Evolutionary conservation across 2,113 vertebrate genomes (phyloP).

Genomic region (Emydocephalus ijimae): DNA sequence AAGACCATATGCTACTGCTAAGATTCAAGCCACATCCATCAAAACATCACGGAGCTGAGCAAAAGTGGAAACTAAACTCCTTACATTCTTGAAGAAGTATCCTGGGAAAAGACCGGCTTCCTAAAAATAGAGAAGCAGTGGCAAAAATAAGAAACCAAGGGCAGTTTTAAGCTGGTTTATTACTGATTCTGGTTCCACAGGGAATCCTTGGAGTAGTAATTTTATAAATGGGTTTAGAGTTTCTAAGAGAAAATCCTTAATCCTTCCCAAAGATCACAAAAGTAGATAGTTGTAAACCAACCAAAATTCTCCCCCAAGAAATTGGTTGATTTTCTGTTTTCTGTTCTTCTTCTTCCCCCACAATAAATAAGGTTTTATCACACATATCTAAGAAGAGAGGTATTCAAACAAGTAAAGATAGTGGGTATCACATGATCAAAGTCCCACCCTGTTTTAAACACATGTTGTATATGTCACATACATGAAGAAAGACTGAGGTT

Average conservation of each 20-base stretch:
- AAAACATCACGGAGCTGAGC: not conserved
- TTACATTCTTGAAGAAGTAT: conserved; percentile 9
- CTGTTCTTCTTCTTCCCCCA: not conserved
- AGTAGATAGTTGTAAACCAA: not conserved
- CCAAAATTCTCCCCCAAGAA: not conserved
- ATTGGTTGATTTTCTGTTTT: not conserved
- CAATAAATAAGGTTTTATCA: not conserved
- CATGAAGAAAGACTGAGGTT: not conserved
- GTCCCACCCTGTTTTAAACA: not conserved
- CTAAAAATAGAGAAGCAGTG: not conserved
- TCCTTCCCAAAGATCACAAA: not conserved
- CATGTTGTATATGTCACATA: not conserved
- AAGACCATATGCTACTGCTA: conserved; percentile 2
- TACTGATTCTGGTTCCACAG: not conserved
- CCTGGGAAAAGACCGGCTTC: not conserved
- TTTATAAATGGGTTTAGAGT: not conserved
- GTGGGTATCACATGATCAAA: not conserved
- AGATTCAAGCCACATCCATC: conserved; percentile 22
- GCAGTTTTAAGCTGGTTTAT: not conserved
- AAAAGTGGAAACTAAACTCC: conserved; percentile 4
- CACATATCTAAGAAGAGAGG: not conserved
- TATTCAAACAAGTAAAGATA: not conserved
- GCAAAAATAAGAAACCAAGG: not conserved
- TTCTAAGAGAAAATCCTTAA: not conserved
- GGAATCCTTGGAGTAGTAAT: not conserved